A percentile compares a stretch with the other conserved stretches of the same genome.
Evolutionary conservation across 2,797 vertebrate genomes (phyloP).

Genomic region (Siniperca obscura): DNA sequence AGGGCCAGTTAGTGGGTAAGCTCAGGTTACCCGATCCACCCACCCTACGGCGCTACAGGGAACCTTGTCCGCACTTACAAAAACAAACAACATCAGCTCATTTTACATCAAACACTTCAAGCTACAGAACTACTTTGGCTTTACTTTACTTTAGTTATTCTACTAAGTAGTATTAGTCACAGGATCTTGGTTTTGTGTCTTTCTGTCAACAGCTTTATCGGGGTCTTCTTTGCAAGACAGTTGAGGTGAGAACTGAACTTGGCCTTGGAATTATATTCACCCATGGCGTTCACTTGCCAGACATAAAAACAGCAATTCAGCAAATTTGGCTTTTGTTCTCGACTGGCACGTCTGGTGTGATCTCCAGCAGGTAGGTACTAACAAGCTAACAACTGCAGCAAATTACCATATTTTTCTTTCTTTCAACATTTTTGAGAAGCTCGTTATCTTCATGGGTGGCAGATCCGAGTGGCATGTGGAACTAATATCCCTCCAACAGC

Average conservation of each 20-base stretch:
- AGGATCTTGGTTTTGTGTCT: conserved; percentile 9
- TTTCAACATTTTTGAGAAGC: conserved; percentile 72
- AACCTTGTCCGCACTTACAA: conserved; percentile 77
- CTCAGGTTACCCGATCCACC: conserved; percentile 78
- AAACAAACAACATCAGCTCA: conserved; percentile 81
- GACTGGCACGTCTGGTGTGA: conserved; percentile 57
- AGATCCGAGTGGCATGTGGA: conserved; percentile 77
- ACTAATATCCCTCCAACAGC: conserved; percentile 73
- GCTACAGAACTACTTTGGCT: conserved; percentile 49
- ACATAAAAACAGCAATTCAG: conserved; percentile 60
- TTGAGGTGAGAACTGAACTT: conserved; percentile 45
- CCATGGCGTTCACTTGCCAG: conserved; percentile 49
- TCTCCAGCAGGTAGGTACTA: conserved; percentile 72
- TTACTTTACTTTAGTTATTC: conserved; percentile 33
- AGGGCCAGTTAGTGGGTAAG: conserved; percentile 64
- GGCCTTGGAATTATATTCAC: conserved; percentile 43
- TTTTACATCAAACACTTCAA: conserved; percentile 76
- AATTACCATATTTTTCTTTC: conserved; percentile 76
- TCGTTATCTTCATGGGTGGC: conserved; percentile 79
- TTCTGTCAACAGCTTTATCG: conserved; percentile 48
- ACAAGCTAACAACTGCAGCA: conserved; percentile 76
- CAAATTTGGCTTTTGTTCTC: conserved; percentile 62
- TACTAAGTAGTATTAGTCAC: conserved; percentile 19
- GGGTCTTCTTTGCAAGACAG: background rate
- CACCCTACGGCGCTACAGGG: conserved; percentile 66